A percentile compares a stretch with the other conserved stretches of the same genome.
phyloP scores from a whole-genome alignment of 23 tunicate species.

The Halocynthia roretzi region DNA sequence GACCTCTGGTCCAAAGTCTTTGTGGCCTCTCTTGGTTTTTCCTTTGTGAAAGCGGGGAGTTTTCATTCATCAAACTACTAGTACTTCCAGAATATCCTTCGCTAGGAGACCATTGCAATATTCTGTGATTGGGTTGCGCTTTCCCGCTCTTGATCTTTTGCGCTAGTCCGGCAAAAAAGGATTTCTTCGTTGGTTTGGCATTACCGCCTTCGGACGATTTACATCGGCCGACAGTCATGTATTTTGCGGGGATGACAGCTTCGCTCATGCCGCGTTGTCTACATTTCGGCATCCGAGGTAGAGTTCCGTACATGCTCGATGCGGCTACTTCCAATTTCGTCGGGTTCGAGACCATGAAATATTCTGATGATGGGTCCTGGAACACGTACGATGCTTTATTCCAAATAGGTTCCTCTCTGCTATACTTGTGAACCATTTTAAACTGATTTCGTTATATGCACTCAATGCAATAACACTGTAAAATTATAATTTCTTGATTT shows the following conservation, averaged over 20 bases:
- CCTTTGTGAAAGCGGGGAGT: background rate
- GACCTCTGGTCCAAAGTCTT: constrained; percentile 7
- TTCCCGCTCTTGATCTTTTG: constrained; percentile 11
- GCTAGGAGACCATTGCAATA: constrained; percentile 10
- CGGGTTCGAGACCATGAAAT: constrained; percentile 13
- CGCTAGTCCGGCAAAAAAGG: constrained; percentile 22
- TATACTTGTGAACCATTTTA: too few species aligned
- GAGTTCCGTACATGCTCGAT: constrained; percentile 25
- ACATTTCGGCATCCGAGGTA: constrained; percentile 19
- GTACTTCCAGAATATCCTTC: constrained; percentile 17
- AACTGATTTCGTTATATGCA: too few species aligned
- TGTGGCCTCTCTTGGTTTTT: constrained; percentile 6
- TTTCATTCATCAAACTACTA: background rate
- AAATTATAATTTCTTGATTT: too few species aligned
- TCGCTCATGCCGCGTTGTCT: constrained; percentile 23
- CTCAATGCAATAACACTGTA: too few species aligned
- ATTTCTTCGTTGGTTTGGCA: constrained; percentile 17
- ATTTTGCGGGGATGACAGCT: constrained; percentile 19
- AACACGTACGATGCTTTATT: background rate
- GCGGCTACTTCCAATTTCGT: constrained; percentile 23
- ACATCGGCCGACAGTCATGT: background rate
- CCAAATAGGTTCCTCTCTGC: too few species aligned
- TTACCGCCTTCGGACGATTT: background rate
- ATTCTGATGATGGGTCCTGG: constrained; percentile 9
- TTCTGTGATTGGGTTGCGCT: background rate